Evolutionary conservation across 2,113 vertebrate genomes (phyloP).

Genomic region (Chionomys nivalis): DNA sequence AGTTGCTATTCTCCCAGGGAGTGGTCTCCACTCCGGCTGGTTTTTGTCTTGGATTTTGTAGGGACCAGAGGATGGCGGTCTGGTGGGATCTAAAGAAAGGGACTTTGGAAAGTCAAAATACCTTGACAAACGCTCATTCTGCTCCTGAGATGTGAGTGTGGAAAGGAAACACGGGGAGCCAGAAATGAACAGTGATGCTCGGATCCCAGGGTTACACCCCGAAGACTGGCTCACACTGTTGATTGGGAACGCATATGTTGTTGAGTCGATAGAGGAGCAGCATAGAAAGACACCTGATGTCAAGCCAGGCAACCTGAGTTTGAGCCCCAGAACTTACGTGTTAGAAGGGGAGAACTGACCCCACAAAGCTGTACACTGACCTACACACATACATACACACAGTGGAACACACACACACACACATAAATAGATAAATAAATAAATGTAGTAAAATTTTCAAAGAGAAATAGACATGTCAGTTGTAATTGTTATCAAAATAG

Average conservation of each 20-base stretch:
- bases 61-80: background rate
- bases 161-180: background rate
- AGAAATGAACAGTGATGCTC: background rate
- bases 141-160: accelerated
- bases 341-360: background rate
- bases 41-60: background rate
- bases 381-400: background rate
- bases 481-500: background rate
- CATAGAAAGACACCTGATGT: background rate
- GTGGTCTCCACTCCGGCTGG: background rate
- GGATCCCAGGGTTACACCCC: accelerated
- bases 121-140: background rate
- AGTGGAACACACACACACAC: background rate
- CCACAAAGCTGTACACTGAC: background rate
- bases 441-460: background rate
- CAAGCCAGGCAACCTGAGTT: background rate
- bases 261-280: background rate
- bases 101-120: background rate
- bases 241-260: background rate
- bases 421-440: background rate
- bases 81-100: background rate
- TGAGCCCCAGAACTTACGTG: background rate
- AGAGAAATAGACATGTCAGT: background rate
- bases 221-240: background rate
- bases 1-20: background rate